Percentiles rank a stretch among this genome's conserved stretches.
Conservation (phyloP, 2,797 vertebrate species). For the Knipowitschia caucasica region DNA sequence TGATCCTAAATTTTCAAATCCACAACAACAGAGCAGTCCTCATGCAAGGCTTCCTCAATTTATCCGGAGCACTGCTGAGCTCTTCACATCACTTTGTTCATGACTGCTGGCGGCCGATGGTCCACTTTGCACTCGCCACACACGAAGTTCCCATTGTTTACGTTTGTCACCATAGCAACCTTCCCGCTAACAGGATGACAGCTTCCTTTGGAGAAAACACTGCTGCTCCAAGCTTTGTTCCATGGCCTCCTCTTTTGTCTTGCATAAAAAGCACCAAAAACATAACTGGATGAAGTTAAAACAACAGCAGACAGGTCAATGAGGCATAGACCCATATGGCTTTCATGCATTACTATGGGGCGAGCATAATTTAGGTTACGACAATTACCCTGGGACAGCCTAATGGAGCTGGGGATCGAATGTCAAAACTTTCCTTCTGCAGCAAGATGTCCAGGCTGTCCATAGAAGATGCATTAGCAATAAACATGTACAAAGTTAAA, state of each 20-base stretch:
- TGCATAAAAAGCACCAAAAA: slow-evolving; percentile 58
- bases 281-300: slow-evolving; percentile 61
- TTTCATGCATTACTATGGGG: slow-evolving; percentile 31
- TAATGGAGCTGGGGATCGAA: too few species aligned
- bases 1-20: not conserved
- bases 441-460: too few species aligned
- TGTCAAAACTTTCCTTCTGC: too few species aligned
- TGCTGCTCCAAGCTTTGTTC: slow-evolving; percentile 46
- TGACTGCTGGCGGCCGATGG: slow-evolving; percentile 12
- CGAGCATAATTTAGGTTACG: slow-evolving; percentile 18
- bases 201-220: slow-evolving; percentile 64
- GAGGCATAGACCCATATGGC: slow-evolving; percentile 48
- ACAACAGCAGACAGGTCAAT: slow-evolving; percentile 63
- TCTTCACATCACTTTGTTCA: not conserved
- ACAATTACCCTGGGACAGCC: slow-evolving; percentile 43
- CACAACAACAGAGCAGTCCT: not conserved
- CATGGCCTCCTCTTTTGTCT: slow-evolving; percentile 28
- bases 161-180: slow-evolving; percentile 53
- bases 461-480: too few species aligned
- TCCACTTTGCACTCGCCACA: slow-evolving; percentile 49
- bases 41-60: not conserved
- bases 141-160: slow-evolving; percentile 60
- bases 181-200: slow-evolving; percentile 64
- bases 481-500: too few species aligned
- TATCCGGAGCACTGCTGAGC: not conserved